These are phyloP conservation scores for Hemitrygon akajei DNA, from an alignment of 2,797 vertebrate genomes.

Conservation along the genomic window DNA sequence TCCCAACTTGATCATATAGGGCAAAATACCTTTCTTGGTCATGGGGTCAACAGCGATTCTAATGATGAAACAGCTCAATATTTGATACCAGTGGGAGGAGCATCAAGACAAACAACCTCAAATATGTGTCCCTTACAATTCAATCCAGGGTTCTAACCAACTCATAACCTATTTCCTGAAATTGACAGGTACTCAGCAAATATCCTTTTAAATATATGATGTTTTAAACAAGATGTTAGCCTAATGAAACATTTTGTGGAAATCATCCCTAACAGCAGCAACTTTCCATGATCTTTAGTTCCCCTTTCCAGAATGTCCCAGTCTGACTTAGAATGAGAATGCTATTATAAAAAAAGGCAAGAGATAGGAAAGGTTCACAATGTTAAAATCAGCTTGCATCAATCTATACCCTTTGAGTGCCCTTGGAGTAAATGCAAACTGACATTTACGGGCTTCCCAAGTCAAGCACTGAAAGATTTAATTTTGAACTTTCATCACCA, in stretches of 20 bases:
- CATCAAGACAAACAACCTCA: background rate
- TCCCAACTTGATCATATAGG: background rate
- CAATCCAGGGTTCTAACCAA: background rate
- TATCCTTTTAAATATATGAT: background rate
- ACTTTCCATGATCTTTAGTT: background rate
- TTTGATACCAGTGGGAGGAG: background rate
- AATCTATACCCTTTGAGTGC: background rate
- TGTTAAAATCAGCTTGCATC: background rate
- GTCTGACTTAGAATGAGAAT: background rate
- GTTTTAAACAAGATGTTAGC: background rate
- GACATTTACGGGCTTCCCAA: background rate
- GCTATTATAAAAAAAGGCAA: background rate
- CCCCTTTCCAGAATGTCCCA: background rate
- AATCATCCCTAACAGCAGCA: background rate
- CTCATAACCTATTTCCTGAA: background rate
- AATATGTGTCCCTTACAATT: background rate
- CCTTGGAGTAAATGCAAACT: background rate
- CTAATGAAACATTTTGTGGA: background rate
- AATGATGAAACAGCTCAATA: background rate
- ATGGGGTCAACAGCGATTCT: background rate
- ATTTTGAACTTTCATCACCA: background rate
- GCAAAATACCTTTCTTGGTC: background rate
- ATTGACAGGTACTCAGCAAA: background rate
- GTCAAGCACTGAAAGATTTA: background rate
- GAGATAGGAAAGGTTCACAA: background rate